Percentiles rank a stretch among this genome's conserved stretches.
Conservation (phyloP, 2,888 invertebrate species). For the Venustoraphidia nigricollis region DNA sequence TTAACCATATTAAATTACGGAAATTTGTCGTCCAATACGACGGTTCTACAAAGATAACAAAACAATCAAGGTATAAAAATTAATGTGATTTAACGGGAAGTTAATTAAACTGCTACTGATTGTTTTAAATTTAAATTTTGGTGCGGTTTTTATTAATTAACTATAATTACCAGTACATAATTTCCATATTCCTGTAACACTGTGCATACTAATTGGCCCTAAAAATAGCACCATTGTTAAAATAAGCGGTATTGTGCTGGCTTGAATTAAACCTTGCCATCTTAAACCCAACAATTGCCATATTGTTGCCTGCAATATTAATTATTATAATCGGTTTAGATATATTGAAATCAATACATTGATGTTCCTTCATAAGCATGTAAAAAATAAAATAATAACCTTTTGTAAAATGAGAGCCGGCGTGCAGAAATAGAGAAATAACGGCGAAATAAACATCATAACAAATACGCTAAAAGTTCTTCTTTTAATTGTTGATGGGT, state of each 20-base stretch:
- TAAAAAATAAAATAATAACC: constrained; percentile 21
- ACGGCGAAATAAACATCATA: constrained; percentile 66
- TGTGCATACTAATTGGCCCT: constrained; percentile 66
- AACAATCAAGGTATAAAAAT: too few relatives aligned
- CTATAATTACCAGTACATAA: constrained; percentile 44
- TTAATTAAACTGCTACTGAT: not conserved
- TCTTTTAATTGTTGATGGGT: constrained; percentile 74
- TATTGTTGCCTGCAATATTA: constrained; percentile 37
- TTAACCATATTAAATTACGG: constrained; percentile 66
- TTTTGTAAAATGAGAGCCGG: constrained; percentile 42
- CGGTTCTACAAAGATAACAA: constrained; percentile 36
- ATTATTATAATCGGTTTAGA: constrained; percentile 1
- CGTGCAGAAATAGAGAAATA: constrained; percentile 59
- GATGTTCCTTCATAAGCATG: not conserved
- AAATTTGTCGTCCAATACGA: constrained; percentile 56
- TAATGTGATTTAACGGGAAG: too few relatives aligned
- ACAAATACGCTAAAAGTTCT: constrained; percentile 74
- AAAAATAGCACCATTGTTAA: constrained; percentile 68
- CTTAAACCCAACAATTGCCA: constrained; percentile 62
- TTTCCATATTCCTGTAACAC: constrained; percentile 49
- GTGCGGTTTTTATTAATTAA: not conserved
- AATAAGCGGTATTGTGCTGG: constrained; percentile 55
- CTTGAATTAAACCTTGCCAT: constrained; percentile 54
- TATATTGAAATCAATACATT: constrained; percentile 4
- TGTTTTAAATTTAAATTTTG: not conserved